Conservation (phyloP, 1,140 invertebrate genomes). For the Anthonomus grandis region DNA sequence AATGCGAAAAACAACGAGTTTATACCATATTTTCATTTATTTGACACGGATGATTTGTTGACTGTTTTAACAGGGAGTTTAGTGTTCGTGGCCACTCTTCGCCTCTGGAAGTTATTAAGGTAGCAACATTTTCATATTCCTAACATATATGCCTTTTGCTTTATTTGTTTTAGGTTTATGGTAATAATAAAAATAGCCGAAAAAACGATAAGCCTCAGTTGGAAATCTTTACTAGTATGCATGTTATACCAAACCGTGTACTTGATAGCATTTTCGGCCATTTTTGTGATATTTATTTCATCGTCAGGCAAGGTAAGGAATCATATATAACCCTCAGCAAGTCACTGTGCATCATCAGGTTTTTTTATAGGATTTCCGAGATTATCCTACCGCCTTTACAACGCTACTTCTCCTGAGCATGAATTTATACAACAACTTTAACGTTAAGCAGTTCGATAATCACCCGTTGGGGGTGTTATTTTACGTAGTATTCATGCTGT, state of each 20-base stretch:
- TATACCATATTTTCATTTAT: constrained; percentile 34
- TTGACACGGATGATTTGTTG: constrained; percentile 25
- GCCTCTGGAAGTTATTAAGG: constrained; percentile 34
- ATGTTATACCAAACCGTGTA: constrained; percentile 26
- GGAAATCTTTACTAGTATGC: constrained; percentile 11
- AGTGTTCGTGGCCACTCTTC: constrained; percentile 33
- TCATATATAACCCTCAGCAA: too few species aligned
- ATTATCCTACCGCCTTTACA: constrained; percentile 11
- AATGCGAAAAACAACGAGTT: constrained; percentile 32
- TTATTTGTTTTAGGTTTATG: constrained; percentile 25
- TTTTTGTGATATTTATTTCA: too few species aligned
- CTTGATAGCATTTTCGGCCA: constrained; percentile 22
- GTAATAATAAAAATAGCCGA: constrained; percentile 32
- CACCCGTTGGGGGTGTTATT: constrained; percentile 20
- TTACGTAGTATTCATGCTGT: constrained; percentile 26
- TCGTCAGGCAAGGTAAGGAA: too few species aligned
- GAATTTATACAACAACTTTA: constrained; percentile 9
- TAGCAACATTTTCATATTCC: background rate
- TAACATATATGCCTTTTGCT: background rate
- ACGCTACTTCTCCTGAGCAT: constrained; percentile 23
- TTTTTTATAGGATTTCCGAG: constrained; percentile 24
- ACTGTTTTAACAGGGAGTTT: constrained; percentile 24
- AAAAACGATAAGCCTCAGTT: constrained; percentile 25
- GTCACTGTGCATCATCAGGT: too few species aligned
- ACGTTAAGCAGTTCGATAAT: constrained; percentile 7